Percentiles rank a stretch among this genome's conserved stretches.
Conservation (phyloP, 2,113 vertebrate species). For the Mellivora capensis region DNA sequence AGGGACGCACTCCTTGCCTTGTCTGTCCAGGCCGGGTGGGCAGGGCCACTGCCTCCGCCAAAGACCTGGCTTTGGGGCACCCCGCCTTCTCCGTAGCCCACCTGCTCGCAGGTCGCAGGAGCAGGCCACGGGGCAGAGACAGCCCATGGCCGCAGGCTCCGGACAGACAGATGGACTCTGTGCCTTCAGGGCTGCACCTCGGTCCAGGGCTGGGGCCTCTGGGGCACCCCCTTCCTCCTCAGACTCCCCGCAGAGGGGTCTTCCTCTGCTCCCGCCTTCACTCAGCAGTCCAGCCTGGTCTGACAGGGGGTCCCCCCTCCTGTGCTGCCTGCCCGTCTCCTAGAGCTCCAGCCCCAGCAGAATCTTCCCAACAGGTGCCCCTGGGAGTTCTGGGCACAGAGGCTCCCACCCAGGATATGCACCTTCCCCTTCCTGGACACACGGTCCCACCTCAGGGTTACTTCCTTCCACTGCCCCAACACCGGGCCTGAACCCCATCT, state of each 20-base stretch:
- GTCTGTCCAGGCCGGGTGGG: rapidly evolving
- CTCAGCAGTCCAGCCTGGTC: background rate
- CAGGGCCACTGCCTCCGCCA: rapidly evolving
- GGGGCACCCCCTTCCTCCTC: rapidly evolving
- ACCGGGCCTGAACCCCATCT: rapidly evolving
- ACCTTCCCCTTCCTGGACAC: background rate
- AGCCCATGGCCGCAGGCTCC: background rate
- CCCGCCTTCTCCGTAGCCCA: too few relatives aligned
- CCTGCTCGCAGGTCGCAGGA: too few relatives aligned
- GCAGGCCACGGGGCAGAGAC: background rate
- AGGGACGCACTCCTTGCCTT: rapidly evolving
- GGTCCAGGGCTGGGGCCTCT: rapidly evolving
- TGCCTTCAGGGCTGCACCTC: rapidly evolving
- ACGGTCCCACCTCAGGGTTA: background rate
- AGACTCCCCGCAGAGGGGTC: rapidly evolving
- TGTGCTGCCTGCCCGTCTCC: background rate
- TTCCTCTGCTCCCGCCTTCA: background rate
- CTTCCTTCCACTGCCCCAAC: rapidly evolving
- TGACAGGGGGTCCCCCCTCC: background rate
- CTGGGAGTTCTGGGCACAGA: background rate
- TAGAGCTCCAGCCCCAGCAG: background rate
- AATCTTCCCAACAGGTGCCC: background rate
- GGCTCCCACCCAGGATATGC: background rate
- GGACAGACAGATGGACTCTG: rapidly evolving
- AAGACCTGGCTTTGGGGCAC: background rate